A percentile compares a stretch with the other conserved stretches of the same genome.
Conservation (phyloP, 2,113 vertebrate species). For the Oriolus oriolus region DNA sequence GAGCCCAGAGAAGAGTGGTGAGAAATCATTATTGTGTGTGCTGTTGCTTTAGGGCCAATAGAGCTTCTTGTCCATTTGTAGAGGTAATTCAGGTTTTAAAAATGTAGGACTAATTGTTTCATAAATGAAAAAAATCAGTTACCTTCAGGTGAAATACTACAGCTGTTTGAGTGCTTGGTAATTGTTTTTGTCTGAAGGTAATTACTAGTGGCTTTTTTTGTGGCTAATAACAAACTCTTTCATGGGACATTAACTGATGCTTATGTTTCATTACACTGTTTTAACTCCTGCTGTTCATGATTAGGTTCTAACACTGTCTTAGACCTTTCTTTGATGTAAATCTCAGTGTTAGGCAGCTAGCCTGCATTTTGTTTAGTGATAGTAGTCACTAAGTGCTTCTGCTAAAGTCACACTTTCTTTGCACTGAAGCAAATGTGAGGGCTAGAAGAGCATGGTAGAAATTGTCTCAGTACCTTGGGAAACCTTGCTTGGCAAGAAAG, state of each 20-base stretch:
- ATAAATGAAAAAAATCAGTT: constrained; percentile 23
- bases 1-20: not conserved
- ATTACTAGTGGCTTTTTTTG: constrained; percentile 45
- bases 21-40: not conserved
- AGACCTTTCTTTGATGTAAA: not conserved
- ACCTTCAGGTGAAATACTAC: constrained; percentile 14
- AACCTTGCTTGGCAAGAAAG: not conserved
- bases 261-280: constrained; percentile 1
- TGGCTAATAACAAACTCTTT: constrained; percentile 39
- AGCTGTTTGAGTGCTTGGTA: not conserved
- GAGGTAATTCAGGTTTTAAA: constrained; percentile 1
- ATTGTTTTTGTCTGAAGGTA: constrained; percentile 45
- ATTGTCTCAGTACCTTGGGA: not conserved
- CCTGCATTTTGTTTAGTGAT: not conserved
- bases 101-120: constrained; percentile 24
- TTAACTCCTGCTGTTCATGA: constrained; percentile 4
- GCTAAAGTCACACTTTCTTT: not conserved
- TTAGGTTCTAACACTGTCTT: not conserved
- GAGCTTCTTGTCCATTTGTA: not conserved
- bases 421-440: not conserved
- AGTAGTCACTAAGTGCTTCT: not conserved
- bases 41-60: not conserved
- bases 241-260: not conserved
- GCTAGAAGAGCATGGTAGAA: not conserved
- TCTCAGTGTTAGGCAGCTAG: not conserved